phyloP scores from a whole-genome alignment of 2,797 vertebrate species.

The Sparus aurata region DNA sequence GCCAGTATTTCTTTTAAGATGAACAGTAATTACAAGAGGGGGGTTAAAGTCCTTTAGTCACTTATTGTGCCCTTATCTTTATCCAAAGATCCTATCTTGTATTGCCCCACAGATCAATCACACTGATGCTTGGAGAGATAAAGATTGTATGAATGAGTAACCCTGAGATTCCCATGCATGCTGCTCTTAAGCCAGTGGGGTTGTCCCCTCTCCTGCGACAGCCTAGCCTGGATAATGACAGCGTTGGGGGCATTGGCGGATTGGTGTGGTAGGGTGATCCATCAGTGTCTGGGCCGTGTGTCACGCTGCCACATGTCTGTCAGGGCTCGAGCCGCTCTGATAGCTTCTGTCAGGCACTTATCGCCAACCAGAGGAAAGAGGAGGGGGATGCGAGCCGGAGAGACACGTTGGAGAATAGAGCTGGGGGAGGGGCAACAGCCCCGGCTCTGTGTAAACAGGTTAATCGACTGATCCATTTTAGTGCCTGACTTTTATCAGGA shows the following conservation, averaged over 20 bases:
- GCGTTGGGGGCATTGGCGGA: constrained; percentile 62
- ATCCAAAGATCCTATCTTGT: constrained; percentile 58
- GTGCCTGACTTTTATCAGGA: constrained; percentile 93
- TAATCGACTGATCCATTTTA: constrained; percentile 96
- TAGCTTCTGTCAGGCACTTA: constrained; percentile 88
- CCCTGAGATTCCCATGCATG: constrained; percentile 47
- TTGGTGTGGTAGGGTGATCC: constrained; percentile 75
- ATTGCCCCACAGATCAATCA: constrained; percentile 63
- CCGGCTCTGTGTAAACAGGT: constrained; percentile 92
- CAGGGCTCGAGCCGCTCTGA: constrained; percentile 80
- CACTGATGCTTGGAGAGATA: constrained; percentile 56
- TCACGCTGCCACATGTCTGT: constrained; percentile 83
- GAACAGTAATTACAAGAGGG: constrained; percentile 61
- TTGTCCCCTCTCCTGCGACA: constrained; percentile 24
- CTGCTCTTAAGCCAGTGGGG: constrained; percentile 42
- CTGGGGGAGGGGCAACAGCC: constrained; percentile 77
- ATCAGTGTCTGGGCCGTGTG: constrained; percentile 81
- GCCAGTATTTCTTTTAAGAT: constrained; percentile 52
- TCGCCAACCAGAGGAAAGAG: constrained; percentile 74
- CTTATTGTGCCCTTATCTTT: constrained; percentile 60
- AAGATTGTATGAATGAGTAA: constrained; percentile 66
- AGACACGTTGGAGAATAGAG: constrained; percentile 54
- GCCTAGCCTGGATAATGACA: constrained; percentile 79
- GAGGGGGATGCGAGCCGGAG: constrained; percentile 57
- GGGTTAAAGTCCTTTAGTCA: constrained; percentile 71